These are phyloP conservation scores for Aphelenchoides fujianensis DNA, from an alignment of 1,140 invertebrate genomes.

Conservation along the genomic window DNA sequence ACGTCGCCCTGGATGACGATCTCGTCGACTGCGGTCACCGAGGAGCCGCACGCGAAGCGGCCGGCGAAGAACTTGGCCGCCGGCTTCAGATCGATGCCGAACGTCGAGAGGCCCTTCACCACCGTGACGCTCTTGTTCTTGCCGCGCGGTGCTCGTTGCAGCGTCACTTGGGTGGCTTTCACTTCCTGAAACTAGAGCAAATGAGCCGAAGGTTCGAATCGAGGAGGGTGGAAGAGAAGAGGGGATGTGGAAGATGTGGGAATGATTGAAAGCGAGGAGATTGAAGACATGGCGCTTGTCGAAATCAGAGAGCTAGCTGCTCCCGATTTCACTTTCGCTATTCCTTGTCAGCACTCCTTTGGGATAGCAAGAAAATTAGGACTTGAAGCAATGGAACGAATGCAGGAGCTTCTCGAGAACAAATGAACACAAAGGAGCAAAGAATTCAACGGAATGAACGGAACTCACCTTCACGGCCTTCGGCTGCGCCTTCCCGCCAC, in stretches of 20 bases:
- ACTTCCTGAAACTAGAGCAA: no score
- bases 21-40: slow-evolving; percentile 96
- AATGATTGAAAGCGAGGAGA: no score
- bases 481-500: slow-evolving; percentile 79
- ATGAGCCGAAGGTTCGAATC: no score
- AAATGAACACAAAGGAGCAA: background rate
- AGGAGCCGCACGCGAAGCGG: slow-evolving; percentile 96
- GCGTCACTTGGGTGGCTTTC: slow-evolving; percentile 41
- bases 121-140: slow-evolving; percentile 97
- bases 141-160: slow-evolving; percentile 78
- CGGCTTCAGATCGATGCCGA: slow-evolving; percentile 86
- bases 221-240: no score
- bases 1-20: slow-evolving; percentile 87
- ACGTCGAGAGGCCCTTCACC: slow-evolving; percentile 66
- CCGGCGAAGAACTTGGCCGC: slow-evolving; percentile 96
- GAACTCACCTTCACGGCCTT: slow-evolving; percentile 50
- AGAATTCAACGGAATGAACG: background rate
- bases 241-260: no score
- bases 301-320: no score
- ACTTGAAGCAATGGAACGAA: no score
- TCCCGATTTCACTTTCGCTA: no score
- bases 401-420: no score
- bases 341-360: no score
- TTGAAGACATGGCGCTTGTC: no score
- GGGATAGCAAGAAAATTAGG: no score